Base-by-base conservation (phyloP, 2,888 invertebrate species). In the Exocentrus adspersus region DNA sequence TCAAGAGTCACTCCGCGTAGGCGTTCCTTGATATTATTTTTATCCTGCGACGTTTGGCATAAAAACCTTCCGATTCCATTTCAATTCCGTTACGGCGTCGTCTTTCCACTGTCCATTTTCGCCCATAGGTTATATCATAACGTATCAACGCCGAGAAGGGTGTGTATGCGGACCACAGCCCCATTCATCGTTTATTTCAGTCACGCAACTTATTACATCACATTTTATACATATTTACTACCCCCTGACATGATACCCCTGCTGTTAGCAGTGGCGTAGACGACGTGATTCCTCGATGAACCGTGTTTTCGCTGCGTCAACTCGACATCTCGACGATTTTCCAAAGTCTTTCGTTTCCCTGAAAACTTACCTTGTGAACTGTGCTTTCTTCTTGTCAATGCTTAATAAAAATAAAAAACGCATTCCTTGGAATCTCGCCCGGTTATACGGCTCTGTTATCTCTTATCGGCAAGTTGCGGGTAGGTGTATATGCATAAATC, bases 181-280 rank as follows among this genome's bases (percentile, higher is more conserved):
- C 42, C 30, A 53, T 53, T 41, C 53, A 41, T 21, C 21, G 21
- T 41, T 41, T 53, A 24, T 42, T 21, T 21, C 16, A 42, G 53
- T 37, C 53, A 53, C 53, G 53, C 53, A 53, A 53, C 42, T 37
- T 52, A 41, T 21, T 20, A 32, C 53, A 41, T 21, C 12, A 32
- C 53, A 37, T 42, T 42, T 53, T 53, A 53, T 41, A 53, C 41
- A 42, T 53, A 53, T 53, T 53, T 53, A 53, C 53, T 42, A 9
- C 12, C 24, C 3, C 1, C 4, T 21, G 24, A 30, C 53, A 53
- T 37, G 53, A 53, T 21, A 37, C 5, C n/a, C 37, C 5, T 37
- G 37, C 37, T 14, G n/a, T 37, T 37, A 12, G 3, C 37, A 37
- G 37, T 5, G 12, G 37, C 37, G 37, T 37, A n/a, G 4, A n/a